Base-by-base conservation (phyloP, 2,888 invertebrate species). In the Oeneis ivallda region DNA sequence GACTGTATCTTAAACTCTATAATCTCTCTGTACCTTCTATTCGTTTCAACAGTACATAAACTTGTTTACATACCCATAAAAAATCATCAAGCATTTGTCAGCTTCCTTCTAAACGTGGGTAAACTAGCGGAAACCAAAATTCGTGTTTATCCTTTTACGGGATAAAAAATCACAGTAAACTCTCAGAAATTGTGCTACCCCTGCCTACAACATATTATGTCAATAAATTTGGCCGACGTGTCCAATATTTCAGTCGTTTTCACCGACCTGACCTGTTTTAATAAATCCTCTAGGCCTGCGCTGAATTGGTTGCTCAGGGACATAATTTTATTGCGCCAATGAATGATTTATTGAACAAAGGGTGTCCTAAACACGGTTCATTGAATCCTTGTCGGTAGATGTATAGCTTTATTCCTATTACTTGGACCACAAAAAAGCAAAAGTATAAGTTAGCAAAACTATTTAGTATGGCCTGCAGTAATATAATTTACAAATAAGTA, bases 191-290 rank as follows among this genome's bases (percentile, higher is more conserved):
- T 84, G 82, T 85, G 84, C 81, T 84, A 75, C 81, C 82, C 79
- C 76, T 84, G 80, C 81, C 79, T 83, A 80, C 82, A 86, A 89
- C 83, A 86, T 89, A 91, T 91, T 88, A 88, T 86, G 79, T 84
- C 89, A 84, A 91, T 91, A 91, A 89, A 89, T 91, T 90, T 82
- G 84, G 85, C 84, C 85, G 87, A 91, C 89, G 78, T 85, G 82
- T 77, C 83, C 86, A 86, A 91, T 91, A 89, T 89, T 89, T 90
- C 86, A 89, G 83, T 80, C 82, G 87, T 87, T 89, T 89, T 87
- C 86, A 86, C 84, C 83, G 78, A 81, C 81, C 82, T 85, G 80
- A 82, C 84, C 86, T 84, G 83, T 84, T 86, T 85, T 87, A 85
- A 90, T 88, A 89, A 88, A 89, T 88, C 82, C 83, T 77, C 62